phyloP scores from a whole-genome alignment of 1,140 invertebrate genomes.

The Schlechtendalia chinensis region DNA sequence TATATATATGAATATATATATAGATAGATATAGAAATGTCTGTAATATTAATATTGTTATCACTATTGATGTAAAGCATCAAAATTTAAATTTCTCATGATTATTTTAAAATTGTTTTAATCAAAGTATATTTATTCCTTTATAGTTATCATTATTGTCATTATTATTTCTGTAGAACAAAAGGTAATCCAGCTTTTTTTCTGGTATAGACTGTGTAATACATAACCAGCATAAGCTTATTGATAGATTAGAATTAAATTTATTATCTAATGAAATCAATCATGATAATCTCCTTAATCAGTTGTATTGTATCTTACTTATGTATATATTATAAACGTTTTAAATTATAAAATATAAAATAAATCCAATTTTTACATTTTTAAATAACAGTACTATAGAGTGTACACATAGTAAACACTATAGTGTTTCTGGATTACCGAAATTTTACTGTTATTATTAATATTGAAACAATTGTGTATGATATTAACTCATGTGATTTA shows the following conservation, averaged over 20 bases:
- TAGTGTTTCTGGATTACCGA: too few species aligned
- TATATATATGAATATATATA: background rate
- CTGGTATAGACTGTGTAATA: background rate
- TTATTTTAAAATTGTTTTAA: constrained; percentile 2
- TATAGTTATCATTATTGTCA: too few species aligned
- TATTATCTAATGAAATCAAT: too few species aligned
- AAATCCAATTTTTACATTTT: too few species aligned
- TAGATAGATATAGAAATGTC: background rate
- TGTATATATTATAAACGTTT: too few species aligned
- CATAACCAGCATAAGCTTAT: too few species aligned
- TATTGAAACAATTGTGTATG: background rate
- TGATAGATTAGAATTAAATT: too few species aligned
- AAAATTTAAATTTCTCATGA: background rate
- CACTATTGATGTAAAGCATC: background rate
- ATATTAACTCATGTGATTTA: background rate
- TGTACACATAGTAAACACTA: background rate
- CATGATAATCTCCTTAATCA: too few species aligned
- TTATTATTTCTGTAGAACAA: too few species aligned
- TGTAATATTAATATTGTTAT: background rate
- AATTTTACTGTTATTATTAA: background rate
- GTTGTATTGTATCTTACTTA: background rate
- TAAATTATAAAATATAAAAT: too few species aligned
- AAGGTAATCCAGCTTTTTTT: background rate
- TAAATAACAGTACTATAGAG: too few species aligned
- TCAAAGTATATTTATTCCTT: background rate